Evolutionary conservation across 2,113 vertebrate genomes (phyloP).

Genomic region (Embiotoca jacksoni): DNA sequence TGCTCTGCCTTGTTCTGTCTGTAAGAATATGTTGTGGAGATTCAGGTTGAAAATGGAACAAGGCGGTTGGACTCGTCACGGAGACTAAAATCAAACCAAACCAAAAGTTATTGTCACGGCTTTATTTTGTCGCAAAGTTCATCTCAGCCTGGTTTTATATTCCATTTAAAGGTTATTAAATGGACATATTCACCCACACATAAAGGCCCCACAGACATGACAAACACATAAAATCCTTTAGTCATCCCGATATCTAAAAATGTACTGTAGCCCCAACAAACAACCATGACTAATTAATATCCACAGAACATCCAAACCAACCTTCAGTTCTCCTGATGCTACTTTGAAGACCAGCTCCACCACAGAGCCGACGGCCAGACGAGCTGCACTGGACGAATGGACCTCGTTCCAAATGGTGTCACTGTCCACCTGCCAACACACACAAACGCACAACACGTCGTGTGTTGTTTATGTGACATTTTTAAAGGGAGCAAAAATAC

Average conservation of each 20-base stretch:
- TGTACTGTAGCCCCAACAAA: not conserved
- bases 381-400: conserved; percentile 94
- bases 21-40: not conserved
- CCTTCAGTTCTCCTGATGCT: conserved; percentile 94
- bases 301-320: conserved; percentile 70
- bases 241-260: not conserved
- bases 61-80: not conserved
- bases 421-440: conserved; percentile 92
- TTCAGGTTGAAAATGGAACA: not conserved
- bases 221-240: conserved; percentile 17
- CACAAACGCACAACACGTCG: conserved; percentile 32
- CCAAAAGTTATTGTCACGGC: not conserved
- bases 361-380: conserved; percentile 95
- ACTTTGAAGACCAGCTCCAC: conserved; percentile 98
- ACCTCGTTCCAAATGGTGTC: conserved; percentile 99
- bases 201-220: conserved; percentile 4
- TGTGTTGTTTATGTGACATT: conserved; percentile 19
- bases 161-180: not conserved
- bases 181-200: not conserved
- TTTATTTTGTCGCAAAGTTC: not conserved
- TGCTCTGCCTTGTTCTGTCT: not conserved
- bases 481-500: not conserved
- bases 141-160: conserved; percentile 15
- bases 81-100: not conserved
- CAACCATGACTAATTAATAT: conserved; percentile 9